Conservation (phyloP, 2,888 invertebrate species). For the Operophtera brumata region DNA sequence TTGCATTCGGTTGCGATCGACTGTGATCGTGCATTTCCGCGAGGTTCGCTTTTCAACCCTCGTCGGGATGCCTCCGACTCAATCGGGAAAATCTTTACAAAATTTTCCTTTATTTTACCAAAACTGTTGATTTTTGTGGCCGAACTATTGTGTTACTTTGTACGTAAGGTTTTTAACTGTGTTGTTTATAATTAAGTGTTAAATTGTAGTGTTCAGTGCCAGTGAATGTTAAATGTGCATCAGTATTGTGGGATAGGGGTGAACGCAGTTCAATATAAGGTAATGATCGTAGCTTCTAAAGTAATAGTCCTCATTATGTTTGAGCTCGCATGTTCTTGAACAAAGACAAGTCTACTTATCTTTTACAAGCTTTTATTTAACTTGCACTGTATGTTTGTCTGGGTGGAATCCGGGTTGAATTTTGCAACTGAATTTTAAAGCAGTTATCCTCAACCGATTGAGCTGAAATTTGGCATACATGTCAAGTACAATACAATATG, state of each 20-base stretch:
- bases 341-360: background rate
- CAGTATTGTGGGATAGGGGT: constrained; percentile 40
- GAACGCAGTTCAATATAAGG: constrained; percentile 53
- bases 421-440: too few relatives aligned
- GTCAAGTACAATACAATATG: too few relatives aligned
- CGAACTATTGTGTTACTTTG: constrained; percentile 49
- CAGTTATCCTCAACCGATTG: too few relatives aligned
- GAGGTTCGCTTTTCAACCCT: constrained; percentile 67
- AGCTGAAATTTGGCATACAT: too few relatives aligned
- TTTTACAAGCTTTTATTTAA: too few relatives aligned
- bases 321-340: background rate
- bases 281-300: constrained; percentile 35
- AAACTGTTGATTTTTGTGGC: constrained; percentile 52
- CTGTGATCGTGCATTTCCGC: constrained; percentile 68
- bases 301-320: background rate
- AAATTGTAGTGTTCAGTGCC: constrained; percentile 54
- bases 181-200: constrained; percentile 43
- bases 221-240: constrained; percentile 62
- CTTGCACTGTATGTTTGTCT: too few relatives aligned
- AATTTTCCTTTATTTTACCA: constrained; percentile 50
- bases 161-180: constrained; percentile 30
- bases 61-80: constrained; percentile 63
- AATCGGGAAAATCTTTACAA: constrained; percentile 70
- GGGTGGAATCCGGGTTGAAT: too few relatives aligned
- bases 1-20: constrained; percentile 71